A percentile compares a stretch with the other conserved stretches of the same genome.
Conservation (phyloP, 2,113 vertebrate genomes). For the Orthonyx spaldingii region DNA sequence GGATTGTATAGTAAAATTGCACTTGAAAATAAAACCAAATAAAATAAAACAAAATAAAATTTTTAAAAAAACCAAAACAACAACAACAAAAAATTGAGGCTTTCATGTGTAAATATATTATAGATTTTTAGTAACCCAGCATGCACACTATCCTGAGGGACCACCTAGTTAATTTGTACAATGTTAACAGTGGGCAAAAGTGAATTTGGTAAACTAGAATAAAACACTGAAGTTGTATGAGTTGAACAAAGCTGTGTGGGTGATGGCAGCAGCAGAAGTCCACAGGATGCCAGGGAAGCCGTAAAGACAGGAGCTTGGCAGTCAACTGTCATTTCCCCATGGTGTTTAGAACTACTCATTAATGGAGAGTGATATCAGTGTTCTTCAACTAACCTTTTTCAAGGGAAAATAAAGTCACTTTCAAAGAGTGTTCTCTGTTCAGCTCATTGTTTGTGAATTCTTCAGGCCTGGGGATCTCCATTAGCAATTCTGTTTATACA, state of each 20-base stretch:
- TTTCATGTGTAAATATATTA: neutral
- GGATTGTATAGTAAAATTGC: neutral
- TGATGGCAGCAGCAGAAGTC: neutral
- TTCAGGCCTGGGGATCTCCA: constrained; percentile 11
- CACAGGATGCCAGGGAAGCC: neutral
- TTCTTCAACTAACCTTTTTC: neutral
- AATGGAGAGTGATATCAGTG: neutral
- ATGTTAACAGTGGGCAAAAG: neutral
- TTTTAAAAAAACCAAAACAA: neutral
- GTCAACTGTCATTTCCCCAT: neutral
- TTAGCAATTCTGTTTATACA: constrained; percentile 41
- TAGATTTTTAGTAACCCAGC: neutral
- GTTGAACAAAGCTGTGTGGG: neutral
- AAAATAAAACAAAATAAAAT: neutral
- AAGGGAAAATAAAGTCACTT: neutral
- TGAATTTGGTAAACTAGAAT: neutral
- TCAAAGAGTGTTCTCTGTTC: neutral
- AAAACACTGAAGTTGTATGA: neutral
- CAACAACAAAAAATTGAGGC: fast-evolving
- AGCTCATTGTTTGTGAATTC: neutral
- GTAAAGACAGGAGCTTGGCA: neutral
- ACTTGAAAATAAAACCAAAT: neutral
- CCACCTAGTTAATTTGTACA: neutral
- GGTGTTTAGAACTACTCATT: neutral
- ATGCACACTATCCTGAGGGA: neutral